Evolutionary conservation across 2,888 invertebrate species (phyloP).

Genomic region (Agrypnus murinus): DNA sequence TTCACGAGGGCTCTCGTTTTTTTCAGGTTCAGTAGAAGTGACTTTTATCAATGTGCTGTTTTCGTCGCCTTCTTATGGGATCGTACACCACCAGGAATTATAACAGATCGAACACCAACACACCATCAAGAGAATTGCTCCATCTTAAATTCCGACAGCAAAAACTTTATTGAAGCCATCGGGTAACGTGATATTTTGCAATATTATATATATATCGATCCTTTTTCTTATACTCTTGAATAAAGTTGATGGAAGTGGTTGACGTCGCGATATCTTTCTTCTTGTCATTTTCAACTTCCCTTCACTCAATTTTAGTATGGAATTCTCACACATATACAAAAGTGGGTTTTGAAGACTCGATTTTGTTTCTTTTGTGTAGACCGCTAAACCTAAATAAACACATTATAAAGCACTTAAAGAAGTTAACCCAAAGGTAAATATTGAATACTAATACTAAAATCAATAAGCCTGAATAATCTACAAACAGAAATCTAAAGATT

Average conservation of each 20-base stretch:
- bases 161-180: constrained; percentile 22
- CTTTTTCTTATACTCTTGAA: constrained; percentile 19
- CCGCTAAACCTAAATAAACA: constrained; percentile 59
- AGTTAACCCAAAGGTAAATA: constrained; percentile 65
- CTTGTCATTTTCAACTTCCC: constrained; percentile 1
- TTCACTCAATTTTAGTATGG: not conserved
- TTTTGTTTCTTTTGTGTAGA: too few species aligned
- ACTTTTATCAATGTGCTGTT: too few species aligned
- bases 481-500: constrained; percentile 59
- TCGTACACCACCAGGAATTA: constrained; percentile 1
- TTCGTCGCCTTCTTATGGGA: too few species aligned
- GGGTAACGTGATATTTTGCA: constrained; percentile 38
- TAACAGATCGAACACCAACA: constrained; percentile 19
- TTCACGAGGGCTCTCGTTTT: too few species aligned
- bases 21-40: too few species aligned
- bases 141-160: constrained; percentile 15
- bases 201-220: constrained; percentile 33
- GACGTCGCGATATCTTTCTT: constrained; percentile 1
- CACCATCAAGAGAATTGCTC: constrained; percentile 25
- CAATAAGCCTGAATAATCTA: constrained; percentile 64
- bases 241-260: constrained; percentile 22
- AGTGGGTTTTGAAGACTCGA: too few species aligned
- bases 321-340: not conserved
- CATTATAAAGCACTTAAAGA: constrained; percentile 64
- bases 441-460: constrained; percentile 65